These are phyloP conservation scores for Campodea augens DNA, from an alignment of 1,140 invertebrate species.

Conservation along the genomic window DNA sequence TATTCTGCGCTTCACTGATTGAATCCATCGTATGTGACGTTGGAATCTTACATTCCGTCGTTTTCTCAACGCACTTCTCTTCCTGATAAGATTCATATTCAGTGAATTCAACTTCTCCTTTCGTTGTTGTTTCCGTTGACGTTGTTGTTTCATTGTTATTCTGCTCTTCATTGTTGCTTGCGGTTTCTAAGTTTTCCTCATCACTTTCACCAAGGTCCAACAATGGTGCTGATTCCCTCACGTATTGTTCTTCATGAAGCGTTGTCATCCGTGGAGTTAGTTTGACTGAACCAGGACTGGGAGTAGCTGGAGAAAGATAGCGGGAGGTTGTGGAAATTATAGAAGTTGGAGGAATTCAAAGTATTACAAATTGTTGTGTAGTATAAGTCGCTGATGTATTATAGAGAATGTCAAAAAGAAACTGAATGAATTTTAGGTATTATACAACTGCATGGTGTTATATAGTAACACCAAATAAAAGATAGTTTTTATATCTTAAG, in stretches of 20 bases:
- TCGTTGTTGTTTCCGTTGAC: constrained; percentile 22
- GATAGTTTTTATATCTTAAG: no score
- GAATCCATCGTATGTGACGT: constrained; percentile 54
- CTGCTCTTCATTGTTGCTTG: constrained; percentile 19
- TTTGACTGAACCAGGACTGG: constrained; percentile 54
- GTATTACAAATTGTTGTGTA: no score
- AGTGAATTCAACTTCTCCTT: constrained; percentile 25
- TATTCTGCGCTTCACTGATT: constrained; percentile 41
- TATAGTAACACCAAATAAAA: no score
- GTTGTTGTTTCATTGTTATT: constrained; percentile 24
- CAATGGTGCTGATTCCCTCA: constrained; percentile 18
- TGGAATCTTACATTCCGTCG: constrained; percentile 24
- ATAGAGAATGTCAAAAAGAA: no score
- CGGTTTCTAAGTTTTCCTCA: not conserved
- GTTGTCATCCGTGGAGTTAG: constrained; percentile 75
- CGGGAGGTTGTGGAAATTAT: no score
- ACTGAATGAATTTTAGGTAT: no score
- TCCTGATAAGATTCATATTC: constrained; percentile 33
- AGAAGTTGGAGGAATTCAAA: no score
- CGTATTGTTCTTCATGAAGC: constrained; percentile 53
- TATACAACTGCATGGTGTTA: no score
- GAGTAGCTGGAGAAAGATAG: constrained; percentile 48
- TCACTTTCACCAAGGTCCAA: constrained; percentile 12
- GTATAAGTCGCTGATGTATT: no score
- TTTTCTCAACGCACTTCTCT: constrained; percentile 2